Conservation (phyloP, 2,888 invertebrate genomes). For the Stenodema calcarata region DNA sequence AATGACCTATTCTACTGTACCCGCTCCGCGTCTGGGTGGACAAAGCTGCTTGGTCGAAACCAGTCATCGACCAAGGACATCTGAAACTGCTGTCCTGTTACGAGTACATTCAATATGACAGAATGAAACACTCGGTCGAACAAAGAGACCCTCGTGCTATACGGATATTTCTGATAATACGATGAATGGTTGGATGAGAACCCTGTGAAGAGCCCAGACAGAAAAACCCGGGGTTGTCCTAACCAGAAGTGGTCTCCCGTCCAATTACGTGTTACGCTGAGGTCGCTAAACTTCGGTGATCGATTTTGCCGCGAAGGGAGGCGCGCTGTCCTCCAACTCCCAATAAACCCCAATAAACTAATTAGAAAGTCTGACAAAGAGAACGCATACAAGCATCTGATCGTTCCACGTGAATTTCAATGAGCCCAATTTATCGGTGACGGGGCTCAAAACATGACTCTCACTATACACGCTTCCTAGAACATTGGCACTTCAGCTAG, state of each 20-base stretch:
- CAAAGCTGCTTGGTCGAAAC: too few species aligned
- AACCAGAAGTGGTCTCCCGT: not conserved
- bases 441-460: too few species aligned
- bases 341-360: not conserved
- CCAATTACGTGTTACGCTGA: not conserved
- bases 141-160: too few species aligned
- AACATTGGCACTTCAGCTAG: too few species aligned
- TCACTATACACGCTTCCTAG: too few species aligned
- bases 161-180: not conserved
- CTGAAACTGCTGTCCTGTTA: too few species aligned
- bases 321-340: not conserved
- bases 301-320: not conserved
- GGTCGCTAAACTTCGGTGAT: not conserved
- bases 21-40: too few species aligned
- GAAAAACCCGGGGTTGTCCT: not conserved
- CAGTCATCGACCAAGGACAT: too few species aligned
- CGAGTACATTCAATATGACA: too few species aligned
- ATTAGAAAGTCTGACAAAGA: not conserved
- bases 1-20: too few species aligned
- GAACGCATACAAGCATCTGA: not conserved
- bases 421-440: too few species aligned
- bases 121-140: too few species aligned
- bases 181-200: not conserved
- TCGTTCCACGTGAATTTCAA: not conserved
- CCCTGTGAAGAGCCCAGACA: not conserved